Base-by-base conservation (phyloP, 92 coral and sea anemone genomes). In the Montipora capitata region DNA sequence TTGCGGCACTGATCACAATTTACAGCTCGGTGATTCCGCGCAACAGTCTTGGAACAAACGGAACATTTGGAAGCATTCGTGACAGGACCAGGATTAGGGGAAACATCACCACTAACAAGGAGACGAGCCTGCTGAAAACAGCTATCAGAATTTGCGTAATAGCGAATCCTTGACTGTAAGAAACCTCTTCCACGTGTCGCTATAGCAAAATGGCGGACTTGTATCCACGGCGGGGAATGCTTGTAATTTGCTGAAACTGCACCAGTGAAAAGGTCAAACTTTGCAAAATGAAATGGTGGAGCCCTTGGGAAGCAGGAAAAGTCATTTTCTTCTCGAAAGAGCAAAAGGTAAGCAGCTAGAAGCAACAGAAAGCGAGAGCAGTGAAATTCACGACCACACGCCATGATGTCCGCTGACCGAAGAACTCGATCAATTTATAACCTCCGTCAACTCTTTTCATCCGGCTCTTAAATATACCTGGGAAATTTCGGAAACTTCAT, bases 81-180 rank as follows among this genome's bases (percentile, higher is more conserved):
- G 13, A 39, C 85, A 39, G 76, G 82, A 38, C 82, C 82, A 77
- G 71, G 82, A 40, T 77, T 77, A 45, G 1, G 51, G 51, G 51
- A n/a, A 44, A 44, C 51, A 44, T 44, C 51, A 38, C 79, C 79
- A 45, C 79, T 74, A 10, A 48, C 51, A 58, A 17, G 57, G 9
- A 43, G 51, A 38, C 7, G 42, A 35, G 42, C 52, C 51, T 12
- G 38, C 79, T 74, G 79, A 27, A 74, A 74, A 6, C n/a, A 42
- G 8, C 57, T 42, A 17, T 42, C 79, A 45, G 64, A 74, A 58
- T 74, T 74, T 45, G 79, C 39, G 18, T 27, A 40, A 0, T 38
- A 48, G 54, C 42, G 44, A 38, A 45, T 45, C 64, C 79, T 40
- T 38, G 51, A 44, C 5, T 44, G 51, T 44, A 35, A 56, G 82